Evolutionary conservation across 2,888 invertebrate genomes (phyloP), one percentile per base, ranked within the genome.

Genomic region (Xylophagus ater): DNA sequence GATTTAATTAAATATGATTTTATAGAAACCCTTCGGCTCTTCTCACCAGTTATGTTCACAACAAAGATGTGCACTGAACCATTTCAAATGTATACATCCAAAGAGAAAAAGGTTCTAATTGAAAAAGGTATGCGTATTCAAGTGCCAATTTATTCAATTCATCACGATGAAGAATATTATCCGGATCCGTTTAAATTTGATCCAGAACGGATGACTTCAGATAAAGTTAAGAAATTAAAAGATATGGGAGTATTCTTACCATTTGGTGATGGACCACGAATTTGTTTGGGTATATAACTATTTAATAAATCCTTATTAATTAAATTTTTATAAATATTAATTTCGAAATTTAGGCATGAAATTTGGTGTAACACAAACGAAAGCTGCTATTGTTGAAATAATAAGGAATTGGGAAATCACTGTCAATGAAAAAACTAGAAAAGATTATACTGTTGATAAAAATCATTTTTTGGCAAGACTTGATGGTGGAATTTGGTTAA

Each of bases 101-200:
- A 55, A 34, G 61, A 58, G 1, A 47, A 41, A 4, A 48, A 41
- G 18, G 35, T 56, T 2, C 20, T 19, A 1, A 37, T 62, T 12
- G 46, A 55, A 3, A 46, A 43, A 3, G 55, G 52, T 3, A 51
- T 51, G n/a, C n/a, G n/a, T n/a, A n/a, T n/a, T n/a, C n/a, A n/a
- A n/a, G 47, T 55, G 18, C 51, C 53, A 3, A 14, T 47, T 4
- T 44, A 47, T 21, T 44, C 37, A n/a, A 30, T 72, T 9, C 72
- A 73, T 38, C 57, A 55, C 21, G 68, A 72, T 53, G 59, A 66
- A 2, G 52, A 65, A 7, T 60, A 65, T 47, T 72, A 58, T 49
- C 65, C 68, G 0, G 53, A 71, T 12, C 71, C 72, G 0, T 58
- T 66, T 2, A 60, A 55, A 46, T 73, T 72, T 48, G 65, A 70